Conservation (phyloP, 2,113 vertebrate genomes). For the Lontra canadensis region DNA sequence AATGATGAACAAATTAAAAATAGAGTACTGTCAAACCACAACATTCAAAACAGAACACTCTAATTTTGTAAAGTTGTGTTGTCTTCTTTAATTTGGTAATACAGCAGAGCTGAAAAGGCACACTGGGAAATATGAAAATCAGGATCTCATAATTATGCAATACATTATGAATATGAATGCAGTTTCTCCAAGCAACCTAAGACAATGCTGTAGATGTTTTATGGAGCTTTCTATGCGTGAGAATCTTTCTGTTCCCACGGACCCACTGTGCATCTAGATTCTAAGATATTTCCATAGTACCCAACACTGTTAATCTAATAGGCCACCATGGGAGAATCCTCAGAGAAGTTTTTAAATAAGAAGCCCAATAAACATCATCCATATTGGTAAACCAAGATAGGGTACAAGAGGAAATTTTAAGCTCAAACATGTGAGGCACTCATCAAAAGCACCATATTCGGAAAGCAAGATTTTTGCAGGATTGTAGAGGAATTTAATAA, state of each 20-base stretch:
- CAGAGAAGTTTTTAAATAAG: conserved; percentile 24
- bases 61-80: conserved; percentile 58
- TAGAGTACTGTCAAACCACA: conserved; percentile 44
- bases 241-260: conserved; percentile 67
- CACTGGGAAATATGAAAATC: conserved; percentile 71
- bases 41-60: conserved; percentile 41
- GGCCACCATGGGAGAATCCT: neutral
- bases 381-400: neutral
- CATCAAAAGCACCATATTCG: neutral
- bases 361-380: neutral
- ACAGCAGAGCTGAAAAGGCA: conserved; percentile 36
- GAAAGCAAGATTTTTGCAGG: neutral
- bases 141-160: conserved; percentile 66
- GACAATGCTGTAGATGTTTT: conserved; percentile 67
- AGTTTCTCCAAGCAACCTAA: conserved; percentile 70
- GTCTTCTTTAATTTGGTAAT: conserved; percentile 61
- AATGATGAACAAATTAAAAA: conserved; percentile 75
- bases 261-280: conserved; percentile 53
- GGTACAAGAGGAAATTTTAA: neutral
- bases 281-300: conserved; percentile 61
- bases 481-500: conserved; percentile 12
- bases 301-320: conserved; percentile 43
- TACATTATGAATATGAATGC: conserved; percentile 73
- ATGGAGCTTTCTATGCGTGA: conserved; percentile 31
- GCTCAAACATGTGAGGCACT: neutral